Conservation (phyloP, 2,888 invertebrate genomes). For the Machimus rusticus region DNA sequence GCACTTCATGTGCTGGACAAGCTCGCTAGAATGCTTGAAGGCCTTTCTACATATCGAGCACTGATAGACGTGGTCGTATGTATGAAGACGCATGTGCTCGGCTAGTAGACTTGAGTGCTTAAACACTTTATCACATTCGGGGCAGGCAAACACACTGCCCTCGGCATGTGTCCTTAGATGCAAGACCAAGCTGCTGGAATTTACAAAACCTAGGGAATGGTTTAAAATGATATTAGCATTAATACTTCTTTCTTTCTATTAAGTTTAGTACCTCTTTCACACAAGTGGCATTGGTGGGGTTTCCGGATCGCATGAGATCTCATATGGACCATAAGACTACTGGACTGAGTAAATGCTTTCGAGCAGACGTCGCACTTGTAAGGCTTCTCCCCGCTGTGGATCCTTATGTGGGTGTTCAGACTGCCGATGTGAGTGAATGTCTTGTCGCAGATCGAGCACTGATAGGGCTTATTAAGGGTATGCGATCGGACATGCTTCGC, state of each 20-base stretch:
- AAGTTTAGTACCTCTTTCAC: slow-evolving; percentile 57
- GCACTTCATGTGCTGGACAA: slow-evolving; percentile 63
- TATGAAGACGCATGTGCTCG: slow-evolving; percentile 62
- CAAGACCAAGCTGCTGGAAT: slow-evolving; percentile 58
- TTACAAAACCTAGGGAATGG: slow-evolving; percentile 55
- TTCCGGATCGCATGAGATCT: slow-evolving; percentile 60
- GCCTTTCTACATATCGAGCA: slow-evolving; percentile 60
- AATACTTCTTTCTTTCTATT: neutral
- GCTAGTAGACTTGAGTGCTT: slow-evolving; percentile 61
- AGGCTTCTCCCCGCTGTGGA: slow-evolving; percentile 62
- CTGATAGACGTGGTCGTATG: slow-evolving; percentile 60
- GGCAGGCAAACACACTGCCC: slow-evolving; percentile 57
- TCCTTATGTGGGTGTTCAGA: slow-evolving; percentile 62
- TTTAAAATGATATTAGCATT: neutral
- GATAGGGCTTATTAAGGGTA: slow-evolving; percentile 62
- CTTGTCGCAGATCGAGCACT: slow-evolving; percentile 62
- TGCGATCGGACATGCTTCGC: slow-evolving; percentile 63
- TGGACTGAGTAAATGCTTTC: slow-evolving; percentile 62
- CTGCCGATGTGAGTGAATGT: slow-evolving; percentile 63
- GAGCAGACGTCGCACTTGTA: slow-evolving; percentile 62
- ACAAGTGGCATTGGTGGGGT: slow-evolving; percentile 60
- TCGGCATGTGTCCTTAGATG: slow-evolving; percentile 59
- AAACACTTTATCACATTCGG: slow-evolving; percentile 61
- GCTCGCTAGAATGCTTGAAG: slow-evolving; percentile 60
- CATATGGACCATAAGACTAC: slow-evolving; percentile 62